Evolutionary conservation across 2,113 vertebrate genomes (phyloP).

Genomic region (Helogale parvula): DNA sequence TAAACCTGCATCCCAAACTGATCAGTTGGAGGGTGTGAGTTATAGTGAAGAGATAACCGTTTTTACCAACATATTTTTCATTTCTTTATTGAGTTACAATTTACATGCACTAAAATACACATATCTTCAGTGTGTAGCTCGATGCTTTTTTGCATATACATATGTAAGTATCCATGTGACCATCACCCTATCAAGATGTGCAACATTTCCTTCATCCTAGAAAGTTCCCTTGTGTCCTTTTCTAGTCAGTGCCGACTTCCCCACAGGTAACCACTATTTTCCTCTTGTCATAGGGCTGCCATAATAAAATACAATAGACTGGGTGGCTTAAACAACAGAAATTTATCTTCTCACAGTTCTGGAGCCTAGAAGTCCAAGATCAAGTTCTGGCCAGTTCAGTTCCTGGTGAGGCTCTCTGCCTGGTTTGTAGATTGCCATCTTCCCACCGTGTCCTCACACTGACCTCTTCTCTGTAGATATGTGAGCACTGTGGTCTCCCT

Average conservation of each 20-base stretch:
- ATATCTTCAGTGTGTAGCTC: background rate
- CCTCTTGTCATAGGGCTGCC: background rate
- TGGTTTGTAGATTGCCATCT: background rate
- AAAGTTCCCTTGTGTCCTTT: background rate
- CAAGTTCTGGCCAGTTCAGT: background rate
- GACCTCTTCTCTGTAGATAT: background rate
- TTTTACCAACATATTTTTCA: background rate
- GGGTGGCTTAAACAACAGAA: background rate
- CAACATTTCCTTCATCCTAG: background rate
- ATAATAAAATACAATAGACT: background rate
- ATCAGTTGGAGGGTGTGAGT: background rate
- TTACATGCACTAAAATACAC: background rate
- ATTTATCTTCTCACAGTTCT: background rate
- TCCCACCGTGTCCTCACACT: background rate
- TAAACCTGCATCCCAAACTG: background rate
- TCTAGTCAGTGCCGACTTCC: background rate
- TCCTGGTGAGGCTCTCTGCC: background rate
- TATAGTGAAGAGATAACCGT: background rate
- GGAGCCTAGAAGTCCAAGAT: background rate
- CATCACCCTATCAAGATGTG: background rate
- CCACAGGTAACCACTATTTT: background rate
- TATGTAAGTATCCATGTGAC: background rate
- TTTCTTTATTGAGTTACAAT: background rate
- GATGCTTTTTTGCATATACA: background rate
- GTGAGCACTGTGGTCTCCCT: background rate